Percentiles rank a stretch among this genome's conserved stretches.
Evolutionary conservation across 2,888 invertebrate genomes (phyloP).

Genomic region (Pseudanteris insignis): DNA sequence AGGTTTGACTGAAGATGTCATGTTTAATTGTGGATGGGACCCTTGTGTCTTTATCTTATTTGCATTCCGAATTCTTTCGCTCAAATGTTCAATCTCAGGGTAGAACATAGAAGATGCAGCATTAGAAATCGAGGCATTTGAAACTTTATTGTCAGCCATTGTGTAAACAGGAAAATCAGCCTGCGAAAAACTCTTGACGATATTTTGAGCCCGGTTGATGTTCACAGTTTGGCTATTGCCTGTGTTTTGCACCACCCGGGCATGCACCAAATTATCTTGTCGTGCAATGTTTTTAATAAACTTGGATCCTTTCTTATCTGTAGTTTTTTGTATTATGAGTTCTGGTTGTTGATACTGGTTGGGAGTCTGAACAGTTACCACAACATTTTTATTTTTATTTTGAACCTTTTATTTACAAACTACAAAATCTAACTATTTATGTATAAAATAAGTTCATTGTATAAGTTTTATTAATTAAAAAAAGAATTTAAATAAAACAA

Average conservation of each 20-base stretch:
- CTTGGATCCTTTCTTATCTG: slow-evolving; percentile 23
- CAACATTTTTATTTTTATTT: too few relatives aligned
- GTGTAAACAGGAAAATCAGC: slow-evolving; percentile 1
- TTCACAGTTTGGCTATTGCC: slow-evolving; percentile 1
- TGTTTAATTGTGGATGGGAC: slow-evolving; percentile 1
- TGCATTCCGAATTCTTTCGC: slow-evolving; percentile 56
- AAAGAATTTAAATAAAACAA: too few relatives aligned
- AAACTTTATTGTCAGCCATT: neutral
- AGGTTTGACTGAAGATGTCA: slow-evolving; percentile 7
- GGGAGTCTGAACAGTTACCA: slow-evolving; percentile 30
- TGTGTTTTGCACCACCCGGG: slow-evolving; percentile 1
- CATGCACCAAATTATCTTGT: slow-evolving; percentile 1
- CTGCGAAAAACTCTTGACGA: slow-evolving; percentile 1
- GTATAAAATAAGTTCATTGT: too few relatives aligned
- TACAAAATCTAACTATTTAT: too few relatives aligned
- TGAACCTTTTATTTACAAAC: too few relatives aligned
- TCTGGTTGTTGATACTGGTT: slow-evolving; percentile 23
- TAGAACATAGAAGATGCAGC: slow-evolving; percentile 40
- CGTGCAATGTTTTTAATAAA: neutral
- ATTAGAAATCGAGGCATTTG: slow-evolving; percentile 34
- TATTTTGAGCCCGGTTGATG: slow-evolving; percentile 2
- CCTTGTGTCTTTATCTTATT: slow-evolving; percentile 45
- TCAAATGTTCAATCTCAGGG: slow-evolving; percentile 55
- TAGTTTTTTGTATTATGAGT: slow-evolving; percentile 15
- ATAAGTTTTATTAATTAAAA: too few relatives aligned